These are phyloP conservation scores for Drosophila pectinifera DNA, from an alignment of 1,140 invertebrate genomes.

Conservation along the genomic window DNA sequence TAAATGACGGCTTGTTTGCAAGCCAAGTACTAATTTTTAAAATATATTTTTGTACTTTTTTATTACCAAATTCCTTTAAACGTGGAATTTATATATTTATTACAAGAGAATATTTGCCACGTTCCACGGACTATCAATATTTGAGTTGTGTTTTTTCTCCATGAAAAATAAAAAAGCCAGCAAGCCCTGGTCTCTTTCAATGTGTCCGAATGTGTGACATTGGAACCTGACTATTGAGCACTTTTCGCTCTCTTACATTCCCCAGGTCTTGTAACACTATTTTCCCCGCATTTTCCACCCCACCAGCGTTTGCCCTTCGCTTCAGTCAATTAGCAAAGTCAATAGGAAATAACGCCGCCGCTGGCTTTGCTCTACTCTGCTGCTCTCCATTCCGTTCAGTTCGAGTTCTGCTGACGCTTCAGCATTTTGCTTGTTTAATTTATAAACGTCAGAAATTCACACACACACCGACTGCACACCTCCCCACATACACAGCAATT, in stretches of 20 bases:
- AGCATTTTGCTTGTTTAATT: slow-evolving; percentile 77
- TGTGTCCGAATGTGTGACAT: slow-evolving; percentile 6
- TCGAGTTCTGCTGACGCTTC: slow-evolving; percentile 55
- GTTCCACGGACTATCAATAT: not conserved
- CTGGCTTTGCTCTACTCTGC: slow-evolving; percentile 4
- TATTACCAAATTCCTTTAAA: too few species aligned
- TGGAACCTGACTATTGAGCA: slow-evolving; percentile 9
- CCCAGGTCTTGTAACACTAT: slow-evolving; percentile 23
- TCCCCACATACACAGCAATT: slow-evolving; percentile 13
- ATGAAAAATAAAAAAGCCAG: not conserved
- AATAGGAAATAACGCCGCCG: slow-evolving; percentile 56
- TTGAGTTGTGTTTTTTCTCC: not conserved
- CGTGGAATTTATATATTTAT: not conserved
- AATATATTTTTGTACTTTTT: too few species aligned
- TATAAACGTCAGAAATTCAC: slow-evolving; percentile 69
- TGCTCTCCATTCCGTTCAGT: slow-evolving; percentile 9
- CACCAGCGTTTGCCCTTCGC: slow-evolving; percentile 13
- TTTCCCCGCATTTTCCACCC: slow-evolving; percentile 11
- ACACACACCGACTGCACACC: not conserved
- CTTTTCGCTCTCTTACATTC: not conserved
- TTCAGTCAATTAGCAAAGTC: slow-evolving; percentile 79
- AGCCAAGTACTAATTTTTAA: too few species aligned
- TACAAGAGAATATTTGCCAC: not conserved
- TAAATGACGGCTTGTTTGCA: too few species aligned
- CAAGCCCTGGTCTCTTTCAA: not conserved